Evolutionary conservation across 2,113 vertebrate species (phyloP).

Genomic region (Hypocryptadius cinnamomeus): DNA sequence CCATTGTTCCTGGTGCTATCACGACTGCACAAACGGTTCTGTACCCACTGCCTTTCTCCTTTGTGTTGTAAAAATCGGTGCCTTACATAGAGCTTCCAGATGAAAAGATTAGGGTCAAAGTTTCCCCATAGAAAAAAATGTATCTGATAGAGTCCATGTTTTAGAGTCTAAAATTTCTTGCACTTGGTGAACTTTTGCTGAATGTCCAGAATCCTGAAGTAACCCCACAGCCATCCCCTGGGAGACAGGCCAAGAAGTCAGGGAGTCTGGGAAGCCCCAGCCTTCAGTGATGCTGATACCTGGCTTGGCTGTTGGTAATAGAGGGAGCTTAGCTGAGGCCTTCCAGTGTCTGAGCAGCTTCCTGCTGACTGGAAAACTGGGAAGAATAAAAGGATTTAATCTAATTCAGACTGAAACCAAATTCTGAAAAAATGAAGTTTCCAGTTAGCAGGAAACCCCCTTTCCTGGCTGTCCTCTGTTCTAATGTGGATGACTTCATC

Average conservation of each 20-base stretch:
- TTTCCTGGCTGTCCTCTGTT: neutral
- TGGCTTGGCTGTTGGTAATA: neutral
- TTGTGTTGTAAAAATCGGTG: neutral
- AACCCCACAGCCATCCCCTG: neutral
- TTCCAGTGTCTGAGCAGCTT: neutral
- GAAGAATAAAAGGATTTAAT: neutral
- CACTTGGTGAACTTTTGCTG: neutral
- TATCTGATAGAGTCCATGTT: neutral
- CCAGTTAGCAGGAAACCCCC: neutral
- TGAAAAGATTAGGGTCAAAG: neutral
- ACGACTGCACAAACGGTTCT: rapidly evolving
- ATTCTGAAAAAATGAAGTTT: neutral
- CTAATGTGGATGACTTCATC: neutral
- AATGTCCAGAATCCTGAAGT: neutral
- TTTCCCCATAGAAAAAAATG: neutral
- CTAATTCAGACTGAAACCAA: neutral
- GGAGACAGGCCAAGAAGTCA: neutral
- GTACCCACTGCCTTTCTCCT: neutral
- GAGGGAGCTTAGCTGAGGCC: neutral
- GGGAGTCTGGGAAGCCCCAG: neutral
- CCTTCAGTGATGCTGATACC: neutral
- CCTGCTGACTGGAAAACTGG: neutral
- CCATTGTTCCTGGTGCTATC: neutral
- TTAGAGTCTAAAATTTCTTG: neutral
- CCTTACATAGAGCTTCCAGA: neutral